These are phyloP conservation scores for Rotaria macrura DNA, from an alignment of 2,888 invertebrate genomes.

Conservation along the genomic window DNA sequence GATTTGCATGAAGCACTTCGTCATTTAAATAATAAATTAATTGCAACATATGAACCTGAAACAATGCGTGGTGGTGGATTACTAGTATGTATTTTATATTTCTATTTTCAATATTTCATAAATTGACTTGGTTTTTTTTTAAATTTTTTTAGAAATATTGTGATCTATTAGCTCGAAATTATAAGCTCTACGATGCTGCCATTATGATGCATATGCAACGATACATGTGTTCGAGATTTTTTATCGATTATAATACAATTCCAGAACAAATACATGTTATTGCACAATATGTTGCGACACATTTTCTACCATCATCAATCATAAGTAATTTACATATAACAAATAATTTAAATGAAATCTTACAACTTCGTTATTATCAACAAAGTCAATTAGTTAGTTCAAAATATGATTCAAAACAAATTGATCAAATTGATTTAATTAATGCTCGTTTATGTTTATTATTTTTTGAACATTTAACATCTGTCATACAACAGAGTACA, in stretches of 20 bases:
- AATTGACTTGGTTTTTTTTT: background rate
- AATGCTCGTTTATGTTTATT: background rate
- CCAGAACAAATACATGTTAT: conserved; percentile 84
- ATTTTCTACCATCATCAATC: conserved; percentile 57
- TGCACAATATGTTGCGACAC: conserved; percentile 90
- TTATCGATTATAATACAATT: conserved; percentile 96
- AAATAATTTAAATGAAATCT: background rate
- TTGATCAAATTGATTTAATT: background rate
- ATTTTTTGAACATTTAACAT: background rate
- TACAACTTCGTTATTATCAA: background rate
- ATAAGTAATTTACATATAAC: background rate
- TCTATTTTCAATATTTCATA: background rate
- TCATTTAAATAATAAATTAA: conserved; percentile 88
- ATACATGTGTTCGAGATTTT: conserved; percentile 99
- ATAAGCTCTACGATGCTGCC: conserved; percentile 64
- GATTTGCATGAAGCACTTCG: conserved; percentile 87
- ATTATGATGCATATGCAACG: conserved; percentile 75
- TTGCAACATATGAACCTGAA: conserved; percentile 92
- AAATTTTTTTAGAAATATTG: conserved; percentile 66
- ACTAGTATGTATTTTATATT: conserved; percentile 50
- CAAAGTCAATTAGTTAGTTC: background rate
- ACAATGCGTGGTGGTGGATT: conserved; percentile 96
- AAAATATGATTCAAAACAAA: background rate
- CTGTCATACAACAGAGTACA: background rate
- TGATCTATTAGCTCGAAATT: conserved; percentile 83